phyloP scores from a whole-genome alignment of 1,140 invertebrate species.

The Euwallacea fornicatus region DNA sequence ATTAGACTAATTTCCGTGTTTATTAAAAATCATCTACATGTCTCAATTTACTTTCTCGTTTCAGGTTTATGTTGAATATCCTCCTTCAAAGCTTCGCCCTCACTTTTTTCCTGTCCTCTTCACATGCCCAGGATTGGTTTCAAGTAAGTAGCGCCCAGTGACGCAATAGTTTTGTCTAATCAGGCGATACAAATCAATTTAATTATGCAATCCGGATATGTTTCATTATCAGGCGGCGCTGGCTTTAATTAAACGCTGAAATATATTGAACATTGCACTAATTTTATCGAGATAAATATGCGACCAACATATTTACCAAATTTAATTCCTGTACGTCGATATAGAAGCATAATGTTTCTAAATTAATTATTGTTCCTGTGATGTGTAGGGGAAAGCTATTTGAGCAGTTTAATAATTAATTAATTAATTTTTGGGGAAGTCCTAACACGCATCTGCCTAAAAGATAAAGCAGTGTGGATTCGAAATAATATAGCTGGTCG shows the following conservation, averaged over 20 bases:
- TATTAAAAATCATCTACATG: no score
- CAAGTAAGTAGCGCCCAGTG: no score
- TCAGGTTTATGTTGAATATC: neutral
- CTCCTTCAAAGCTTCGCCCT: no score
- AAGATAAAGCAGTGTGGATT: no score
- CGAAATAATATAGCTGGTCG: no score
- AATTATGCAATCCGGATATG: constrained; percentile 6
- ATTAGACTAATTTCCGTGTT: neutral
- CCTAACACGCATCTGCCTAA: no score
- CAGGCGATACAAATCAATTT: constrained; percentile 6
- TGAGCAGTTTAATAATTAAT: no score
- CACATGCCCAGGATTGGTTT: no score
- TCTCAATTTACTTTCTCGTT: neutral
- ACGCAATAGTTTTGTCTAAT: neutral
- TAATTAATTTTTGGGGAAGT: no score
- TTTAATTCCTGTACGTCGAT: constrained; percentile 1
- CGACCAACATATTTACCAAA: constrained; percentile 1
- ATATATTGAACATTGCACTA: constrained; percentile 5
- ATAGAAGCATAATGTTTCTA: neutral
- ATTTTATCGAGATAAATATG: constrained; percentile 16
- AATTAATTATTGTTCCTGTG: neutral
- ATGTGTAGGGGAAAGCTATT: neutral
- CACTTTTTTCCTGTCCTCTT: no score
- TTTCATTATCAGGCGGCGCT: constrained; percentile 3
- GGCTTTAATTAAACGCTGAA: constrained; percentile 9